Percentiles rank a stretch among this genome's conserved stretches.
Evolutionary conservation across 1,140 invertebrate genomes (phyloP).

Genomic region (Danaus melanippus): DNA sequence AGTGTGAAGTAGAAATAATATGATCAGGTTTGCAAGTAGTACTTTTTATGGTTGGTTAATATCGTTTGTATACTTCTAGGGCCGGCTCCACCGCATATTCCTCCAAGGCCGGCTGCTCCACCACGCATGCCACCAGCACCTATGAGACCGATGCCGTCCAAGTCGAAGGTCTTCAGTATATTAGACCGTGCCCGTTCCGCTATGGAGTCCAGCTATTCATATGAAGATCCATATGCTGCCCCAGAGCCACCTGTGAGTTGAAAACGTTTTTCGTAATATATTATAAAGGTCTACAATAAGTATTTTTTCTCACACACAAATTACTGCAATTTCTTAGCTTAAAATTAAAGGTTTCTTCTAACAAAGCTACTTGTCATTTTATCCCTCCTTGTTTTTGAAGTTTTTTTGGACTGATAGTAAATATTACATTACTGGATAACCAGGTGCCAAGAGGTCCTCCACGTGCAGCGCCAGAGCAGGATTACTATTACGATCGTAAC

Average conservation of each 20-base stretch:
- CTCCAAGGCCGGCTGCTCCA: slow-evolving; percentile 9
- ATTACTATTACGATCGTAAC: slow-evolving; percentile 52
- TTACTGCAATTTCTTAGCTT: no score
- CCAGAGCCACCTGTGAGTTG: slow-evolving; percentile 64
- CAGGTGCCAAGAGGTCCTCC: slow-evolving; percentile 25
- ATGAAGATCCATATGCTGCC: slow-evolving; percentile 48
- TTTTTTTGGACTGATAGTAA: no score
- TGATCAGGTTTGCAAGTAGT: no score
- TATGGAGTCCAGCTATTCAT: slow-evolving; percentile 80
- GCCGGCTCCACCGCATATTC: slow-evolving; percentile 3
- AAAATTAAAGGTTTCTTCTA: no score
- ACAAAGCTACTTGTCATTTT: no score
- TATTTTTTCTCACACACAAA: no score
- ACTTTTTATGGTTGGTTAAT: no score
- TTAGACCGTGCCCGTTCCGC: slow-evolving; percentile 84
- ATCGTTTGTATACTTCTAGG: background rate
- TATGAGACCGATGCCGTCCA: slow-evolving; percentile 71
- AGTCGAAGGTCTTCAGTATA: slow-evolving; percentile 87
- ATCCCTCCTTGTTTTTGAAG: no score
- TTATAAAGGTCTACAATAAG: no score
- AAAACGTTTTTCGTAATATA: no score
- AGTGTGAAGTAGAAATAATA: no score
- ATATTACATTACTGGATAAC: no score
- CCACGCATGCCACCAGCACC: slow-evolving; percentile 35
- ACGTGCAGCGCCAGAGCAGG: slow-evolving; percentile 32